phyloP scores from a whole-genome alignment of 1,140 invertebrate genomes.

The Cydia fagiglandana region DNA sequence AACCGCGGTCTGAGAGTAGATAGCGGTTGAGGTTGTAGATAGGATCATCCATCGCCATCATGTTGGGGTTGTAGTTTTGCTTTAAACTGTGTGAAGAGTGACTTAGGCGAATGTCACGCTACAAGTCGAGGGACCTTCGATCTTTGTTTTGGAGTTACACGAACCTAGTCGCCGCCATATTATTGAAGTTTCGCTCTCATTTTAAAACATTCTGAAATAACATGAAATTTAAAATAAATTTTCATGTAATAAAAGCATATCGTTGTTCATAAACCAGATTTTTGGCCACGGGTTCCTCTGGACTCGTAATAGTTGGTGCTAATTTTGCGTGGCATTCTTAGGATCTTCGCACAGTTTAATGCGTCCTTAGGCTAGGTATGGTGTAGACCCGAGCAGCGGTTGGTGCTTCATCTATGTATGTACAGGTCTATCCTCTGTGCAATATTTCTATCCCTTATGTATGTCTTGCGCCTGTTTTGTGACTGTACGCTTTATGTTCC shows the following conservation, averaged over 20 bases:
- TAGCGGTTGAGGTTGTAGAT: conserved; percentile 70
- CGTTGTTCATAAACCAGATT: no score
- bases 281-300: no score
- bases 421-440: conserved; percentile 59
- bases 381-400: conserved; percentile 68
- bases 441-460: conserved; percentile 62
- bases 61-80: conserved; percentile 52
- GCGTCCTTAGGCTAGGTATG: conserved; percentile 44
- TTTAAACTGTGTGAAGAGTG: conserved; percentile 37
- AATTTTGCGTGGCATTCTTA: background rate
- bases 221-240: no score
- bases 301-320: no score
- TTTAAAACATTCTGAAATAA: no score
- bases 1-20: conserved; percentile 59
- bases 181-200: no score
- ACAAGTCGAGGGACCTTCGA: background rate
- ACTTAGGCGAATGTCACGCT: background rate
- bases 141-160: no score
- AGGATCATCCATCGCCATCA: conserved; percentile 61
- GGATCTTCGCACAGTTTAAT: conserved; percentile 43
- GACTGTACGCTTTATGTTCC: conserved; percentile 58
- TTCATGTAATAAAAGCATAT: no score
- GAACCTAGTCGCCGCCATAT: no score
- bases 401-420: conserved; percentile 75
- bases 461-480: conserved; percentile 59